Evolutionary conservation across 2,888 invertebrate species (phyloP), one percentile per base, ranked within the genome.

Genomic region (Chaitophorus viminalis): DNA sequence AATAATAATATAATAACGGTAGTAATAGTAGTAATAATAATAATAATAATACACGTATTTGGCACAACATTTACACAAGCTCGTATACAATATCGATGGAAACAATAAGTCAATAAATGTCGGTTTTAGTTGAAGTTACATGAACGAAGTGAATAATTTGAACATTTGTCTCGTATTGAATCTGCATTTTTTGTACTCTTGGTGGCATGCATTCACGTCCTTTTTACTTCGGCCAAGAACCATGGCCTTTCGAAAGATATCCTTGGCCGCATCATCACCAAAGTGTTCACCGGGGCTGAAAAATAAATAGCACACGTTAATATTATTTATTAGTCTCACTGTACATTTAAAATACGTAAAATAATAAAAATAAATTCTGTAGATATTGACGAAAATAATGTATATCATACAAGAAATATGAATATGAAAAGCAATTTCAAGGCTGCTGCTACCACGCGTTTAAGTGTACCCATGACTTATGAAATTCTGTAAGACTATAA

Each of bases 161-260:
- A 87, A 81, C 88, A 88, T 82, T 54, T 88, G 87, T 31, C 74
- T 31, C 4, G 79, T 86, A 54, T 85, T 89, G 79, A 89, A 89
- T 46, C 81, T 29, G 52, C 89, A 89, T 31, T 89, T 89, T 81
- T 89, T 89, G 29, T 79, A 89, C 31, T 68, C 87, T 21, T 25
- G 2, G 14, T 89, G 79, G 31, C 89, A 89, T 2, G 85, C 86
- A 11, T 33, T 68, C 72, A 75, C 39, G 76, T 82, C 78, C 75
- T 68, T 87, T 54, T 79, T 86, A 14, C 75, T 17, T 29, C 81
- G 65, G n/a, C 89, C 89, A 29, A 89, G 11, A 9, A 82, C 75
- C 77, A 86, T 81, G n/a, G 89, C 89, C 14, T 76, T 78, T 29
- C 81, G 85, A 54, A 89, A 89, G 18, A 89, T 76, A 36, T 86